Evolutionary conservation across 2,888 invertebrate species (phyloP).

Genomic region (Chelonus formosanus): DNA sequence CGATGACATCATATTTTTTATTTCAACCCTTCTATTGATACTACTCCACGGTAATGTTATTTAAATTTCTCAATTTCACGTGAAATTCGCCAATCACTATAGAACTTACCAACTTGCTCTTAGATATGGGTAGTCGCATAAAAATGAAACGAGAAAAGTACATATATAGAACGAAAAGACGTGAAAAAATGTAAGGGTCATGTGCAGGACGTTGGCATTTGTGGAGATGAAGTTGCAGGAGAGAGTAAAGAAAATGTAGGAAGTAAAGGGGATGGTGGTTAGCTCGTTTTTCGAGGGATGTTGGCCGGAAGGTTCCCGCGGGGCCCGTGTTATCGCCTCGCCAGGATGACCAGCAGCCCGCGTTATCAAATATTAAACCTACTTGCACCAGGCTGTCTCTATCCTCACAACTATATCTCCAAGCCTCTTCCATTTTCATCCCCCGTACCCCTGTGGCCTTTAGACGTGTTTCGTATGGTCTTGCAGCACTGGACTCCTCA

Average conservation of each 20-base stretch:
- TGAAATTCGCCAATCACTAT: not conserved
- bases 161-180: not conserved
- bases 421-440: constrained; percentile 40
- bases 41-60: not conserved
- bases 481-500: constrained; percentile 15
- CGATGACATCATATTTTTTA: constrained; percentile 23
- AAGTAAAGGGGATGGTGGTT: constrained; percentile 39
- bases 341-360: constrained; percentile 64
- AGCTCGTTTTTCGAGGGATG: constrained; percentile 61
- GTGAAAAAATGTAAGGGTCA: constrained; percentile 10
- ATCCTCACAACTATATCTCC: constrained; percentile 37
- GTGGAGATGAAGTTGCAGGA: constrained; percentile 24
- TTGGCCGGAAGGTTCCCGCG: constrained; percentile 64
- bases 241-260: constrained; percentile 28
- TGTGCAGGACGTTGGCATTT: constrained; percentile 22
- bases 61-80: not conserved
- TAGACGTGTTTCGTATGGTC: constrained; percentile 36
- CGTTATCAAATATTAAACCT: constrained; percentile 65
- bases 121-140: not conserved
- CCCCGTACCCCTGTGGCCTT: constrained; percentile 42
- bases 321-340: constrained; percentile 65
- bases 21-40: not conserved
- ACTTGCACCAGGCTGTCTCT: constrained; percentile 60
- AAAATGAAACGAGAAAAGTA: constrained; percentile 11
- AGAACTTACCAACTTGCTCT: not conserved